Evolutionary conservation across 2,797 vertebrate species (phyloP).

Genomic region (Intellagama lesueurii): DNA sequence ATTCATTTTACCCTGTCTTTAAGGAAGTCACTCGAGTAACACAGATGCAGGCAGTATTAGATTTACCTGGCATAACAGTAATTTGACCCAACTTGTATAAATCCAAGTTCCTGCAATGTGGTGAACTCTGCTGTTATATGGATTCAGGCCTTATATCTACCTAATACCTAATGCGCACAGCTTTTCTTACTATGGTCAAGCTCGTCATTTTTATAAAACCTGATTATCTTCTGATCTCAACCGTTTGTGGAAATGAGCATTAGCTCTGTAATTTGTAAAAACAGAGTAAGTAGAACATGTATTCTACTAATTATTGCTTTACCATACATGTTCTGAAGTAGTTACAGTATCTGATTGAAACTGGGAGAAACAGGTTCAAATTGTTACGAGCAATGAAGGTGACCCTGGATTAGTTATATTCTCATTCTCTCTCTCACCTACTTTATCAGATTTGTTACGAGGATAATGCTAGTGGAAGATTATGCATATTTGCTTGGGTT

Average conservation of each 20-base stretch:
- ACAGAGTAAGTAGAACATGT: not conserved
- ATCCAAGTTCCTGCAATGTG: not conserved
- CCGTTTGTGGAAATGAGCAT: not conserved
- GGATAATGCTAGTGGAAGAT: not conserved
- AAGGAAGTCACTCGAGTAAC: not conserved
- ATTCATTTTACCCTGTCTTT: constrained; percentile 9
- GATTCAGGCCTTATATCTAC: not conserved
- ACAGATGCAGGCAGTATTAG: not conserved
- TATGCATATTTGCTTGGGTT: not conserved
- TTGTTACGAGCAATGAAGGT: not conserved
- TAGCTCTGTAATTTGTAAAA: not conserved
- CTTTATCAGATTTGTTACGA: not conserved
- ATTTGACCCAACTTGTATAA: not conserved
- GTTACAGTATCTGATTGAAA: not conserved
- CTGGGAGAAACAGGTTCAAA: not conserved
- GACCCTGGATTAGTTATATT: not conserved
- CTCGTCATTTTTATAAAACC: not conserved
- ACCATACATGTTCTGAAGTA: not conserved
- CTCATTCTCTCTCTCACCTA: not conserved
- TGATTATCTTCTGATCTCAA: not conserved
- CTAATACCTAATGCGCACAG: not conserved
- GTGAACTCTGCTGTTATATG: not conserved
- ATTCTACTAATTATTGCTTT: not conserved
- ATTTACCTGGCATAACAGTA: not conserved
- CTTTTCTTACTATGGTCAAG: not conserved